Evolutionary conservation across 2,113 vertebrate species (phyloP).

Genomic region (Cephalopterus ornatus): DNA sequence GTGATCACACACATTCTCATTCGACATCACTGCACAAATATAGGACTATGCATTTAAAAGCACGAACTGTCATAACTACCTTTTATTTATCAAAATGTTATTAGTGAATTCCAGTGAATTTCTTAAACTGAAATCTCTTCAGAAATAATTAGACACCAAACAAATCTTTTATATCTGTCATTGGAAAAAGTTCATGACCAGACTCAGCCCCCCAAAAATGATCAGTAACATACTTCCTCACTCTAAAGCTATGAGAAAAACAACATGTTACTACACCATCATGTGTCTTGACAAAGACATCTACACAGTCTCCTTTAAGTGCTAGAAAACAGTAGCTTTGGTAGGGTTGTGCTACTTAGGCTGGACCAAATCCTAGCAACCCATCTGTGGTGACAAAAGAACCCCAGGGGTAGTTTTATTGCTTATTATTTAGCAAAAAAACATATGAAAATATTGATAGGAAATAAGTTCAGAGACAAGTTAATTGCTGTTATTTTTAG

Average conservation of each 20-base stretch:
- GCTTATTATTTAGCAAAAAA: not conserved
- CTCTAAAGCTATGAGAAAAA: not conserved
- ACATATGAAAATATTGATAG: not conserved
- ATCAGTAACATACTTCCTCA: not conserved
- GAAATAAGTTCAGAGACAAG: not conserved
- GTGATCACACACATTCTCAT: not conserved
- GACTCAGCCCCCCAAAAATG: not conserved
- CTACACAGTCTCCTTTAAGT: not conserved
- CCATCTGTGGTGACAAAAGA: not conserved
- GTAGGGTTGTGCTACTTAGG: not conserved
- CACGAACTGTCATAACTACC: not conserved
- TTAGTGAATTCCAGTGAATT: not conserved
- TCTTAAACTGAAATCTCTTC: not conserved
- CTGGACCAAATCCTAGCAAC: not conserved
- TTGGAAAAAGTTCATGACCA: not conserved
- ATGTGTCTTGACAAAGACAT: not conserved
- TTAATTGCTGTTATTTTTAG: conserved; percentile 12
- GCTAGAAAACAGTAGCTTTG: not conserved
- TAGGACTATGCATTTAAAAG: not conserved
- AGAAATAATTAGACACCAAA: not conserved
- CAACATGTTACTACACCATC: not conserved
- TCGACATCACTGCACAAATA: not conserved
- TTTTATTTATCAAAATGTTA: not conserved
- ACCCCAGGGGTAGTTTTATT: not conserved
- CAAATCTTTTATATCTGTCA: not conserved